These are phyloP conservation scores for Pomatorhinus ruficollis DNA, from an alignment of 2,113 vertebrate species.

Conservation along the genomic window DNA sequence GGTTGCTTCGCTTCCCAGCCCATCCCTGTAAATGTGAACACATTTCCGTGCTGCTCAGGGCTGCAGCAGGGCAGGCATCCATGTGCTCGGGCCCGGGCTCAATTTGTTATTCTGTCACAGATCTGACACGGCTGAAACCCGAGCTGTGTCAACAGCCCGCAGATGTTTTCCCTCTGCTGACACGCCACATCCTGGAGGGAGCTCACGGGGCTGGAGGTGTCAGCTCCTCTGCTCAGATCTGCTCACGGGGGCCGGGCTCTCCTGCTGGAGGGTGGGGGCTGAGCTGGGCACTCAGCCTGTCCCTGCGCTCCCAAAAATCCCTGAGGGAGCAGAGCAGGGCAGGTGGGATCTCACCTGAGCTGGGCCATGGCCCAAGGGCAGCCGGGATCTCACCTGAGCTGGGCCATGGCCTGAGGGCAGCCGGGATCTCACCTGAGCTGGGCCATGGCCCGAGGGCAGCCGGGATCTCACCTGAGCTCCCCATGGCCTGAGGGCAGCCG, in stretches of 20 bases:
- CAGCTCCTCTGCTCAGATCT: not conserved
- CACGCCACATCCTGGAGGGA: conserved; percentile 2
- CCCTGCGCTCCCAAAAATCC: not conserved
- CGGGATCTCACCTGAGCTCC: not conserved
- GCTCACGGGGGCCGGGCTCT: not conserved
- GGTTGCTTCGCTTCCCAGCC: not conserved
- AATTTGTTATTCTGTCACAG: conserved; percentile 1
- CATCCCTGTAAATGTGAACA: not conserved
- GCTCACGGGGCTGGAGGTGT: not conserved
- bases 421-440: not conserved
- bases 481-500: not conserved
- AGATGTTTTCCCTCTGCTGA: conserved; percentile 48
- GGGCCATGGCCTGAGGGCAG: not conserved
- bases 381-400: not conserved
- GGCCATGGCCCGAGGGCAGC: not conserved
- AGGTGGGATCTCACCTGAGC: not conserved
- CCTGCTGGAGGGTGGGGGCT: not conserved
- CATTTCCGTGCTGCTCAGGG: not conserved
- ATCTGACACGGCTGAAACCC: conserved; percentile 10
- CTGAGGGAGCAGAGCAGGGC: not conserved
- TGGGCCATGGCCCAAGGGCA: not conserved
- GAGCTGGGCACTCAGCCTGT: not conserved
- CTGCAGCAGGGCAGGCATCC: not conserved
- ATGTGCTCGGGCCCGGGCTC: not conserved
- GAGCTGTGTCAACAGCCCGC: not conserved